Base-by-base conservation (phyloP, 1,140 invertebrate genomes). In the Saccostrea echinata region DNA sequence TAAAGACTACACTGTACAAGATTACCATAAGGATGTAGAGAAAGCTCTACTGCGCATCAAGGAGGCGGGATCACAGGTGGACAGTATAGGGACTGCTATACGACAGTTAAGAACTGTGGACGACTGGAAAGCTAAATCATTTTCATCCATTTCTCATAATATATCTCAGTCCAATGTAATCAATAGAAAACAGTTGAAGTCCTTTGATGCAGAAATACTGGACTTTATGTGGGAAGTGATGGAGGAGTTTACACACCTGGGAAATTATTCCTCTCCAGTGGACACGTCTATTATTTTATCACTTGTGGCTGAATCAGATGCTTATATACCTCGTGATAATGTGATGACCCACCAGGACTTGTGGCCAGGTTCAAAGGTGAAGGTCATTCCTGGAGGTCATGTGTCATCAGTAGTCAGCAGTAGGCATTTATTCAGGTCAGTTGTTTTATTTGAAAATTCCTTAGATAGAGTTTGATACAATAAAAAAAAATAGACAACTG, bases 221-320 rank as follows among this genome's bases (percentile, higher is more conserved):
- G 97, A 98, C 94, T 99, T 99, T 93, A 99, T 99, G 99, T 96
- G 97, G 35, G 98, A 98, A 0, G 97, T 99, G 88, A 99, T 99
- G 99, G 98, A 99, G 93, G 98, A 99, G 95, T 99, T 98, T 94
- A 99, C 99, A 3, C 98, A 99, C 95, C 95, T 99, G 2, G 97
- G 96, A 87, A 99, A 99, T 94, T 99, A 98, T 93, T 97, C 97
- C 18, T 95, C 97, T 8, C 96, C 96, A 0, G 96, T 97, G 33
- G 98, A 99, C 93, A 97, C 98, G 91, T 90, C 84, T 43, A 88
- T 94, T 4, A 92, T 93, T 81, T 93, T 95, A 55, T 93, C 94
- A 55, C 93, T 95, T 4, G 91, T 93, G 21, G 95, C 95, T 61
- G 92, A 91, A 51, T 96, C 98, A 88, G 98, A 99, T 95, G 98